These are phyloP conservation scores for Mormyrus proboscirostris DNA, from an alignment of 2,797 vertebrate species.

Conservation along the genomic window DNA sequence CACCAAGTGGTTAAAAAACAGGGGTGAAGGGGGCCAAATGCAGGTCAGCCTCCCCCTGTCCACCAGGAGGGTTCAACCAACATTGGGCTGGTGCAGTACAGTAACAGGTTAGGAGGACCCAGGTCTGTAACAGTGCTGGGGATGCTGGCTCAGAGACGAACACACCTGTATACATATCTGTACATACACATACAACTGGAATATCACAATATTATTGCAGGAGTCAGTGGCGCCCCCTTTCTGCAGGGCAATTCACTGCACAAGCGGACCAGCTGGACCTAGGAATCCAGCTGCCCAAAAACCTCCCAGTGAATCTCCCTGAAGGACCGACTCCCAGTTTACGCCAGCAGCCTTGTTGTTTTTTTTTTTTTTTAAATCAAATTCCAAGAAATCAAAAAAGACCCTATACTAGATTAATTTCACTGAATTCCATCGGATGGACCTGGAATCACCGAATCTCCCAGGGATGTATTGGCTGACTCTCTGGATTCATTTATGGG, in stretches of 20 bases:
- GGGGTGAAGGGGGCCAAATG: not conserved
- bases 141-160: not conserved
- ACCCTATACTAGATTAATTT: not conserved
- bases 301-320: not conserved
- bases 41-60: not conserved
- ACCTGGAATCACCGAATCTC: not conserved
- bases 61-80: not conserved
- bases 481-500: not conserved
- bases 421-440: not conserved
- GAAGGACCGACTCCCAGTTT: not conserved
- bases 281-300: not conserved
- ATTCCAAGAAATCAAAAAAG: not conserved
- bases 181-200: not conserved
- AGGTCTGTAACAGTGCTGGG: not conserved
- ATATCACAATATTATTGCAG: constrained; percentile 36
- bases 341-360: not conserved
- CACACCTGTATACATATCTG: not conserved
- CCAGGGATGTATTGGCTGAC: not conserved
- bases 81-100: not conserved
- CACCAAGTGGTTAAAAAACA: not conserved
- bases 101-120: not conserved
- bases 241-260: constrained; percentile 28
- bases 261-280: not conserved
- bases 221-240: constrained; percentile 37
- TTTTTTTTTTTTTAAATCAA: too few relatives aligned